phyloP scores from a whole-genome alignment of 2,888 invertebrate species.

The Danaus chrysippus region DNA sequence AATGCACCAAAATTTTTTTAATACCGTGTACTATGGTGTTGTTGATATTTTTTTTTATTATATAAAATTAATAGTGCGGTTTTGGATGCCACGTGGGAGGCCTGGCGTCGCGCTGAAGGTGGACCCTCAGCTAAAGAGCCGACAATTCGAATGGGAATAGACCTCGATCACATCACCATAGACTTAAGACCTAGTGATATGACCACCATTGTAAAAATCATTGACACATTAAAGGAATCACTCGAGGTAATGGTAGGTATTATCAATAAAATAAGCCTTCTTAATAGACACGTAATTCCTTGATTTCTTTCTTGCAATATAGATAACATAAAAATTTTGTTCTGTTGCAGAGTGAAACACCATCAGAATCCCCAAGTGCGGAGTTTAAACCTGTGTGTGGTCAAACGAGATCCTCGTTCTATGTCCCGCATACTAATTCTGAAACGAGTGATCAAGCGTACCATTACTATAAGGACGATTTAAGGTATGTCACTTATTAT shows the following conservation, averaged over 20 bases:
- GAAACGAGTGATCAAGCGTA: slow-evolving; percentile 29
- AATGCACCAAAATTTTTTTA: neutral
- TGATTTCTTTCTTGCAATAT: no score
- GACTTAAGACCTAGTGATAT: slow-evolving; percentile 56
- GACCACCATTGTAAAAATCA: slow-evolving; percentile 33
- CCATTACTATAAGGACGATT: slow-evolving; percentile 64
- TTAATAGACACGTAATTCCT: no score
- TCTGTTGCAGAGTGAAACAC: neutral
- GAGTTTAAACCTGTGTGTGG: neutral
- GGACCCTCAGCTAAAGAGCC: slow-evolving; percentile 42
- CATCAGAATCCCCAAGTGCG: neutral
- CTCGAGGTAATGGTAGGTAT: neutral
- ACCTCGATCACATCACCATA: slow-evolving; percentile 46
- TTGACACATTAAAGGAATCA: slow-evolving; percentile 15
- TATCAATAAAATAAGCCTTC: no score
- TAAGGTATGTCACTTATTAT: slow-evolving; percentile 46
- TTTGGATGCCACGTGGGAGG: slow-evolving; percentile 56
- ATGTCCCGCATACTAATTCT: neutral
- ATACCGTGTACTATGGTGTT: neutral
- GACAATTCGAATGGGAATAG: slow-evolving; percentile 40
- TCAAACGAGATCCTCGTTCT: neutral
- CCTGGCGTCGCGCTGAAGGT: slow-evolving; percentile 56
- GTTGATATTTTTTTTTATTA: neutral
- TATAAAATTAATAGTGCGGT: slow-evolving; percentile 40
- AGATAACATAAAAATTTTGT: no score